Base-by-base conservation (phyloP, 2,888 invertebrate genomes). In the Melieria picta region DNA sequence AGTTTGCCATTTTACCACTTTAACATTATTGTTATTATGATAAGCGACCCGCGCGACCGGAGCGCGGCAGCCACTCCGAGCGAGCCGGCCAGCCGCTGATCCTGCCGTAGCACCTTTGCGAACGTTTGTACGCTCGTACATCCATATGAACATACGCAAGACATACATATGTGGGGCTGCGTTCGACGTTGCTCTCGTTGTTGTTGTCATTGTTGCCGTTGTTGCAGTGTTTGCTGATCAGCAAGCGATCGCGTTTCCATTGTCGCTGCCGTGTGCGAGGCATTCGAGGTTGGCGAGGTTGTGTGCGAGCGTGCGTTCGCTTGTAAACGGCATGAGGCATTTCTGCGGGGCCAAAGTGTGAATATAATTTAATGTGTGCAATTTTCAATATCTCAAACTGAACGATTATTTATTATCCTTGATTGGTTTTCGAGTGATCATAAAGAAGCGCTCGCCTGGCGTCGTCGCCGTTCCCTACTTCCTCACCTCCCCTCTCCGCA, bases 341-440 rank as follows among this genome's bases (percentile, higher is more conserved):
- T 67, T 67, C 50, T 67, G 67, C 65, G 82, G 80, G 85, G 85
- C 84, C 83, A 84, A 82, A 85, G 85, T 85, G 86, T 85, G 85
- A 85, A 85, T 85, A 85, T 85, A 85, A 86, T 85, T 85, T 85
- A 85, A 85, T 84, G 83, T 83, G 82, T 79, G 81, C 82, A 83
- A 84, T 85, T 85, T 85, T 83, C 85, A 82, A 82, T 84, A 83
- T 83, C 80, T 81, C 80, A 80, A 79, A 78, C 74, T 79, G 78
- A 76, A 78, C 81, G 83, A 84, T 85, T 85, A 85, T 85, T 86
- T 85, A 86, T 85, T 84, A 82, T 83, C 82, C 83, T 82, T 86
- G 85, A 85, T 85, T 86, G 84, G 85, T 82, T 85, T 82, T 80
- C 80, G 82, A 83, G 84, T 82, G 83, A 83, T 83, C 84, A 84